Base-by-base conservation (phyloP, 2,797 vertebrate genomes). In the Spheniscus humboldti region DNA sequence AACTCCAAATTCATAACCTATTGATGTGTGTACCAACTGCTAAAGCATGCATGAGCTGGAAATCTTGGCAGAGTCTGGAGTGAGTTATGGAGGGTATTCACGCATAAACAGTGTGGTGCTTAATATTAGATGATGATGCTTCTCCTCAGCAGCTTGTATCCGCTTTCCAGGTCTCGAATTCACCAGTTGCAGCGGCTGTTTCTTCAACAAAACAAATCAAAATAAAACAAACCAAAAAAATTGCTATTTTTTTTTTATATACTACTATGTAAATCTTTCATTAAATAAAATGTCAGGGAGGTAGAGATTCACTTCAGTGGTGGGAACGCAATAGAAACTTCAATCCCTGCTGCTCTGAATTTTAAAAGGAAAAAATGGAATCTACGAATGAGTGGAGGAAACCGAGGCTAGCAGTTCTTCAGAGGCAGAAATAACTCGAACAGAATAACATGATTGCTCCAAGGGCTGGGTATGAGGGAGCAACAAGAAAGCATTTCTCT, bases 81-180 rank as follows among this genome's bases (percentile, higher is more conserved):
- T 56, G 80, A 77, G 56, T 86, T 94, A 84, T 60, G 77, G 75
- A 83, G 64, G 53, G 45, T 88, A 89, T 80, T 92, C 87, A 69
- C 78, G 80, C 75, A 55, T 91, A 55, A 71, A 41, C 60, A 86
- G 35, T 37, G 35, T 73, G 71, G 37, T 92, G 68, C 64, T 95
- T 95, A 96, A 94, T 96, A 94, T 95, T 96, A 90, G 55, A 95
- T 96, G 88, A 22, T 73, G 66, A 12, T 94, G 59, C 33, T 92
- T 6, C 25, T 83, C 28, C 52, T 77, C 39, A 76, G 78, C 18
- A 74, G n/a, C 60, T 95, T 33, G 1, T 90, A 35, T 30, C 18
- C 66, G 50, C 69, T 94, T 94, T 85, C 69, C 41, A 75, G 30
- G 59, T 77, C 62, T 91, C 1, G 1, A 77, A 74, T 89, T 94